Base-by-base conservation (phyloP, 2,888 invertebrate species). In the Agrochola lychnidis region DNA sequence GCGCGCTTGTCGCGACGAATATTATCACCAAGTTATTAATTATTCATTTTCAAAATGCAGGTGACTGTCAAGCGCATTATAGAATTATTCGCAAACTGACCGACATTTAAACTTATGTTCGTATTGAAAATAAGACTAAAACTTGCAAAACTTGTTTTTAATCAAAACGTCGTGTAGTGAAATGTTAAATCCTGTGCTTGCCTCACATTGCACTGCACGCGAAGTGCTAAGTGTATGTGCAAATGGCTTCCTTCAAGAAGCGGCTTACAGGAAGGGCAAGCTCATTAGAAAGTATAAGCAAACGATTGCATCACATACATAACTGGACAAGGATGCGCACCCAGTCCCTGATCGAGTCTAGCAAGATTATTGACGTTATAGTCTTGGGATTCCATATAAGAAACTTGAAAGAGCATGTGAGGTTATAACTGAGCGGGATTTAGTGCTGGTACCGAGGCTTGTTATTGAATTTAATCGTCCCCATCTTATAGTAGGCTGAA, bases 251-350 rank as follows among this genome's bases (percentile, higher is more conserved):
- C 91, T 90, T 88, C 79, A 86, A 89, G 86, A 79, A 63, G 81
- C 83, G 82, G 75, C 82, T 82, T 81, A 89, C 93, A 93, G 94
- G 93, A 94, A 93, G 92, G 89, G 87, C 90, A 87, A 79, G 83
- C 90, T 92, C 89, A 94, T 94, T 93, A 93, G 86, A 92, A 94
- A 94, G 92, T 94, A 91, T 92, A 93, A 92, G 88, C 85, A 92
- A 90, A 87, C 81, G 87, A 88, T 91, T 91, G 90, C 90, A 91
- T 90, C 91, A 92, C 90, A 88, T 87, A 87, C 84, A 86, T 85
- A 88, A 89, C 81, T 85, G 84, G 75, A 82, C 84, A 82, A 88
- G 84, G 88, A 87, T 88, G 87, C 85, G 85, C 85, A 84, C 85
- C 86, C 84, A 81, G 84, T 86, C 87, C 88, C 70, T 85, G 84